Evolutionary conservation across 2,797 vertebrate species (phyloP).

Genomic region (Coluber constrictor): DNA sequence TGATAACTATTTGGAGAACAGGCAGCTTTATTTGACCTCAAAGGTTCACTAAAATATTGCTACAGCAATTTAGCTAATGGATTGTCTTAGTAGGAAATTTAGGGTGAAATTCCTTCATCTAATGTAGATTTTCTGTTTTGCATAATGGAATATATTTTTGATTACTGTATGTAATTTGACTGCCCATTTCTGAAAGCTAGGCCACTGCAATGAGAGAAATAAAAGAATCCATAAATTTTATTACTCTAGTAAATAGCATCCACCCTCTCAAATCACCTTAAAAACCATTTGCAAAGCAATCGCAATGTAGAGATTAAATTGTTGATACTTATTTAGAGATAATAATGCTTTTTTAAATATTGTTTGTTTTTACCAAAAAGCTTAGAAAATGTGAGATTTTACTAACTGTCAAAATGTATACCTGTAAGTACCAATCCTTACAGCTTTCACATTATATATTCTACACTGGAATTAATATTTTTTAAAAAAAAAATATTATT

Average conservation of each 20-base stretch:
- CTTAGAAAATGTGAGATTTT: conserved; percentile 22
- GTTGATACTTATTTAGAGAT: not conserved
- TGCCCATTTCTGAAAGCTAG: conserved; percentile 12
- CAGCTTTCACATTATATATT: not conserved
- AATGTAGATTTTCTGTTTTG: conserved; percentile 13
- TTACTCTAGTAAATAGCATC: conserved; percentile 10
- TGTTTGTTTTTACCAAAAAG: conserved; percentile 13
- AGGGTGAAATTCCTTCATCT: conserved; percentile 9
- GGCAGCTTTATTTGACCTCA: not conserved
- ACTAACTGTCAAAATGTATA: not conserved
- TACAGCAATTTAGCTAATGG: conserved; percentile 23
- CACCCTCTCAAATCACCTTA: not conserved
- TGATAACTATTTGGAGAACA: not conserved
- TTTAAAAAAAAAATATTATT: not conserved
- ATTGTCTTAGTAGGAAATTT: conserved; percentile 23
- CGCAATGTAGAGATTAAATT: conserved; percentile 1
- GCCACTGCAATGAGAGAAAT: conserved; percentile 9
- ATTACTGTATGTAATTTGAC: conserved; percentile 24
- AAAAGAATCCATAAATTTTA: not conserved
- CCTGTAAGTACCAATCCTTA: not conserved
- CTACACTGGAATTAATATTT: not conserved
- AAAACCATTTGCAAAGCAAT: not conserved
- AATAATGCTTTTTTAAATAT: conserved; percentile 15
- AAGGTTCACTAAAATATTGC: conserved; percentile 17
- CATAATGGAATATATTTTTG: not conserved